Evolutionary conservation across 1,140 invertebrate genomes (phyloP).

Genomic region (Diachasma alloeum): DNA sequence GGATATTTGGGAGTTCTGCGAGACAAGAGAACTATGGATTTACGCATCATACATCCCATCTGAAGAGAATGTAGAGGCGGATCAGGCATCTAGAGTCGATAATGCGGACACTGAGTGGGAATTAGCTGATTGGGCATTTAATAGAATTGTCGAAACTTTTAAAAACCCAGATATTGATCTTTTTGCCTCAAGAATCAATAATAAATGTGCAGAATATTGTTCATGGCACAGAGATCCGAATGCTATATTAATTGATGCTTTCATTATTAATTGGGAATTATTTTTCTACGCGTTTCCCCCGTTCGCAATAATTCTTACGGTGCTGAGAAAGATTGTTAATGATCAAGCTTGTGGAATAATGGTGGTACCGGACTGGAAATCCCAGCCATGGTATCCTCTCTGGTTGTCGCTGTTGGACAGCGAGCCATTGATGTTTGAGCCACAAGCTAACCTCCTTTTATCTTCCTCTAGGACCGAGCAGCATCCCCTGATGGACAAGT

Average conservation of each 20-base stretch:
- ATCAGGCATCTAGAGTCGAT: no score
- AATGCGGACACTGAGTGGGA: no score
- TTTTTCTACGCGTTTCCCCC: constrained; percentile 36
- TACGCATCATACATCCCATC: no score
- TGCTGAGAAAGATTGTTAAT: constrained; percentile 22
- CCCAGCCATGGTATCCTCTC: constrained; percentile 34
- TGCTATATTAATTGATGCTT: constrained; percentile 25
- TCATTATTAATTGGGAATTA: constrained; percentile 20
- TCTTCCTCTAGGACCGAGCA: constrained; percentile 30
- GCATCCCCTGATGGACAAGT: constrained; percentile 34
- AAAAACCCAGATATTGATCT: constrained; percentile 38
- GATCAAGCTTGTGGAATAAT: constrained; percentile 37
- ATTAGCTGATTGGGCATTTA: no score
- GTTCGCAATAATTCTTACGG: constrained; percentile 28
- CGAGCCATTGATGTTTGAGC: constrained; percentile 18
- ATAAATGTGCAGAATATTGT: constrained; percentile 39
- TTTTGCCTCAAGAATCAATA: constrained; percentile 38
- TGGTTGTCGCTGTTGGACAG: constrained; percentile 23
- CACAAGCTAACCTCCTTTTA: constrained; percentile 36
- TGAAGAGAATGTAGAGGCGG: no score
- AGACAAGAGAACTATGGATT: no score
- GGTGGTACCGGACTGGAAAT: constrained; percentile 37
- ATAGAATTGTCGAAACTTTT: constrained; percentile 20
- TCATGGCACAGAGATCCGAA: constrained; percentile 41
- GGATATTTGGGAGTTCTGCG: no score